Conservation (phyloP, 2,888 invertebrate species). For the Drosophila aldrichi region DNA sequence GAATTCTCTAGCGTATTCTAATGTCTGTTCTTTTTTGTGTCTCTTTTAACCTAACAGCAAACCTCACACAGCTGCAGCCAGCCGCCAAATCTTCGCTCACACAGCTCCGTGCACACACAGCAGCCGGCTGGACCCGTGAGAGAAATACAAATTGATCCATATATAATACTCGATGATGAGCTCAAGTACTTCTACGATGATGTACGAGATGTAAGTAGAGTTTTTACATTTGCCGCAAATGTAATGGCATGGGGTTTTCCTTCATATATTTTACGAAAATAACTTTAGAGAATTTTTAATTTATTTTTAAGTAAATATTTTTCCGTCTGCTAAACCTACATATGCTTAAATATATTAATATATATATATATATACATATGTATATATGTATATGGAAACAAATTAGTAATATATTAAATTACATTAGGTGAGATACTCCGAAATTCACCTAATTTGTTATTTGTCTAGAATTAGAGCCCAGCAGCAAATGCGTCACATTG, state of each 20-base stretch:
- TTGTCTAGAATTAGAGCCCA: not conserved
- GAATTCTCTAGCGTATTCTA: constrained; percentile 33
- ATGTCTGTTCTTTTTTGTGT: not conserved
- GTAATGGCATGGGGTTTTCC: not conserved
- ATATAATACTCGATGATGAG: constrained; percentile 93
- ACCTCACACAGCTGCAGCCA: constrained; percentile 64
- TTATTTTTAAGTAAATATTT: not conserved
- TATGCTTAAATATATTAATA: not conserved
- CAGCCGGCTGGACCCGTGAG: constrained; percentile 91
- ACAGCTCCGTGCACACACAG: constrained; percentile 91
- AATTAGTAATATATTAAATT: not conserved
- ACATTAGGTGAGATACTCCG: not conserved
- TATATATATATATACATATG: not conserved
- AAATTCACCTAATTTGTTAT: not conserved
- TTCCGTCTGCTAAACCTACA: not conserved
- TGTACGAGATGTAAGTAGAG: constrained; percentile 91
- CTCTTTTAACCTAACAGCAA: constrained; percentile 38
- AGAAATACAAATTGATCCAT: constrained; percentile 94
- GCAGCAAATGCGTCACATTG: not conserved
- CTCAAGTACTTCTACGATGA: constrained; percentile 94
- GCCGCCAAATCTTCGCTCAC: constrained; percentile 85
- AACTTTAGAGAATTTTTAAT: not conserved
- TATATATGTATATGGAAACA: not conserved
- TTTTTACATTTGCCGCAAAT: not conserved
- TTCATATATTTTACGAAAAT: not conserved